A percentile compares a stretch with the other conserved stretches of the same genome.
Evolutionary conservation across 1,140 invertebrate genomes (phyloP).

Genomic region (Cyclina sinensis): DNA sequence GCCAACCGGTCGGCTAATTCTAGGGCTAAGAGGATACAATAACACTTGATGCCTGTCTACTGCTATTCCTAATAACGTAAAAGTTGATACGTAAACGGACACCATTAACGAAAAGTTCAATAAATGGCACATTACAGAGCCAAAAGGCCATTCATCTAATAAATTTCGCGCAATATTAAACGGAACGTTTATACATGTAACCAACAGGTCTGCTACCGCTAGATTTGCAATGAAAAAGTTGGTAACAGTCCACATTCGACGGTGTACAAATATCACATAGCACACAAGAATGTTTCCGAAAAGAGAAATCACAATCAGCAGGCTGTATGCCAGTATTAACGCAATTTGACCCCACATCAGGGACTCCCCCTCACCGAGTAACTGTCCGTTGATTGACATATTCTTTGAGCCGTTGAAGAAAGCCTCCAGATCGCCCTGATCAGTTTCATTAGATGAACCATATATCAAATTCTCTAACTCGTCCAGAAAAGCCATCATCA

Average conservation of each 20-base stretch:
- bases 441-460: constrained; percentile 15
- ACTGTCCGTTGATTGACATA: neutral
- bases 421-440: neutral
- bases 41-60: constrained; percentile 87
- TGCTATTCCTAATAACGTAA: constrained; percentile 88
- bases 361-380: constrained; percentile 18
- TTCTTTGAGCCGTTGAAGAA: constrained; percentile 42
- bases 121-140: constrained; percentile 86
- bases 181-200: constrained; percentile 95
- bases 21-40: constrained; percentile 86
- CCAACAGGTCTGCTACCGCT: constrained; percentile 96
- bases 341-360: constrained; percentile 15
- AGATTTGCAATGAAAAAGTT: constrained; percentile 98
- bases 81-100: constrained; percentile 88
- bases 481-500: constrained; percentile 56
- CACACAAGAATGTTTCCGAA: constrained; percentile 94
- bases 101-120: constrained; percentile 87
- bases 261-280: constrained; percentile 94
- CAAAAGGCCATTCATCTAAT: constrained; percentile 86
- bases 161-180: constrained; percentile 84
- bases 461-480: constrained; percentile 31
- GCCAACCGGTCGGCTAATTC: constrained; percentile 84
- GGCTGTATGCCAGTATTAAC: constrained; percentile 46
- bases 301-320: constrained; percentile 70
- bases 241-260: constrained; percentile 98